Evolutionary conservation across 2,888 invertebrate species (phyloP), one percentile per base, ranked within the genome.

Genomic region (Phyto melanocephala): DNA sequence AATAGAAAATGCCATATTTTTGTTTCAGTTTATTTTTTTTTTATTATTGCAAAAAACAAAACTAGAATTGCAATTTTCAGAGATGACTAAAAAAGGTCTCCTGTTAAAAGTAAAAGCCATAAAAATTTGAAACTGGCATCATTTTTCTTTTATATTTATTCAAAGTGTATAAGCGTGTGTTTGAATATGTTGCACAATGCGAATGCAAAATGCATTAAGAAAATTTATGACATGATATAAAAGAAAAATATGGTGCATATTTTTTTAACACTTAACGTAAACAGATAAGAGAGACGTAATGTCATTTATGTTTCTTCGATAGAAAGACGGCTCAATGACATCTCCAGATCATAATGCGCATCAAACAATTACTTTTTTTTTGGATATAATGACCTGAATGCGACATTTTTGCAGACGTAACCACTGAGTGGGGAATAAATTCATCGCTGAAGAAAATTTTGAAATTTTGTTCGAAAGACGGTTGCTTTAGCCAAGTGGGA

Each of bases 221-320:
- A 74, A 68, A 80, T 80, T 80, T 74, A 80, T 80, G 54, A 20
- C 22, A 60, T 45, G 54, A 45, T 47, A 78, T 70, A 50, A 58
- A 67, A 24, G 35, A 33, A 42, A 74, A 74, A 63, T 71, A 58
- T 58, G 71, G 40, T 22, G 22, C 10, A 45, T 15, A 0, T 7
- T 24, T 28, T 54, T 11, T 2, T n/a, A 58, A 45, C 54, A 24
- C 10, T 11, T 8, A 65, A 35, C 8, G 50, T 50, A 35, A 15
- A 35, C 2, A n/a, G 22, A 37, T 8, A 6, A 24, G 6, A 37
- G 45, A n/a, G n/a, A n/a, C n/a, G n/a, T n/a, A n/a, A n/a, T n/a
- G n/a, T n/a, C n/a, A n/a, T n/a, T n/a, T n/a, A n/a, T n/a, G n/a
- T n/a, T n/a, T n/a, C n/a, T n/a, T n/a, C n/a, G n/a, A n/a, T n/a